phyloP scores from a whole-genome alignment of 2,797 vertebrate species.

The Ptychadena robeensis region DNA sequence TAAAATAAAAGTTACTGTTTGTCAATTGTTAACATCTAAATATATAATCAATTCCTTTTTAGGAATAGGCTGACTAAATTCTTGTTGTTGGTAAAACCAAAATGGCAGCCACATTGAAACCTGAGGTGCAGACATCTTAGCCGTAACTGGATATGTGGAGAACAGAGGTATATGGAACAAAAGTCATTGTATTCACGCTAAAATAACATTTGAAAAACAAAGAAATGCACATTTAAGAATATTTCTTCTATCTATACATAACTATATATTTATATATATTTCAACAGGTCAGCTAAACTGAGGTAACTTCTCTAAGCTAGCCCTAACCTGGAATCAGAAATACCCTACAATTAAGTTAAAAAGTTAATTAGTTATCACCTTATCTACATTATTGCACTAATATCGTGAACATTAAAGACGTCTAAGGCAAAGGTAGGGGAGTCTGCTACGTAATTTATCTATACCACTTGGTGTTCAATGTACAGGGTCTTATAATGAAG shows the following conservation, averaged over 20 bases:
- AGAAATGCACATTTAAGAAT: conserved; percentile 44
- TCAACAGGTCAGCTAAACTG: conserved; percentile 58
- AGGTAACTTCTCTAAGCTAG: conserved; percentile 59
- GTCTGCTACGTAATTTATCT: conserved; percentile 44
- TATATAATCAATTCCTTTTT: too few relatives aligned
- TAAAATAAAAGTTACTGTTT: too few relatives aligned
- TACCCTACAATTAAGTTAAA: conserved; percentile 55
- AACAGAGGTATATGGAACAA: conserved; percentile 41
- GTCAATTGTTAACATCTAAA: too few relatives aligned
- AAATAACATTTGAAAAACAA: conserved; percentile 11
- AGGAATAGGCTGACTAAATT: too few relatives aligned
- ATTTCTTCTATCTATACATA: conserved; percentile 54
- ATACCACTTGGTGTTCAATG: conserved; percentile 28
- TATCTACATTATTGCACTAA: conserved; percentile 81
- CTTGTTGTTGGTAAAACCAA: background rate
- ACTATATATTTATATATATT: conserved; percentile 47
- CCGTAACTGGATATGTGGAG: background rate
- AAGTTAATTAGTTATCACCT: conserved; percentile 63
- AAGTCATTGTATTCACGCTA: conserved; percentile 45
- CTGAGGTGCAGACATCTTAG: background rate
- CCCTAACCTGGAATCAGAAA: conserved; percentile 59
- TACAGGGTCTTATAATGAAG: conserved; percentile 34
- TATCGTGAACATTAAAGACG: conserved; percentile 59
- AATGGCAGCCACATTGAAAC: background rate
- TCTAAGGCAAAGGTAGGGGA: conserved; percentile 56